Evolutionary conservation across 2,888 invertebrate genomes (phyloP), one percentile per base, ranked within the genome.

Genomic region (Saturnia japonica): DNA sequence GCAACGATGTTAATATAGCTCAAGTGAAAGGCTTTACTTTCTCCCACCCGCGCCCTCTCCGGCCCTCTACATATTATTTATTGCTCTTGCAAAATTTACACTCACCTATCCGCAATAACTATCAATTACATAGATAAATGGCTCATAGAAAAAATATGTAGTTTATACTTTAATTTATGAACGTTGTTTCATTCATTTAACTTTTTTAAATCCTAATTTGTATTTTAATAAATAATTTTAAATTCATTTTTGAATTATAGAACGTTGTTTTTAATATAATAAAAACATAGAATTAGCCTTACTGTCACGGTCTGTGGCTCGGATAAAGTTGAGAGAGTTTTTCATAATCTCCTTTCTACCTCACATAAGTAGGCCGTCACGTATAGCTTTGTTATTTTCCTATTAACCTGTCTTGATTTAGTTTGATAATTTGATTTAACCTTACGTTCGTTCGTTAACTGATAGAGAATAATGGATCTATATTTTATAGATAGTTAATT

Each of bases 1-100:
- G 85, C 84, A 81, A 83, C 82, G 82, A 81, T 80, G 85, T 83
- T 86, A 82, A 78, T 82, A 80, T 82, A 80, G 82, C 77, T 78
- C 80, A 82, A 91, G 93, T 91, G 93, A 94, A 93, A 93, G 93
- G 91, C 89, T 77, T 62, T 79, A 88, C 94, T 94, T 94, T 94
- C 93, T 89, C 92, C 84, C 85, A 90, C 93, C 93, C 92, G 84
- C 85, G 90, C 93, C 93, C 93, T 93, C 80, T 93, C 80, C 84
- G 89, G 90, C 90, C 91, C 90, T 91, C 85, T 79, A 78, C 82
- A n/a, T 83, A 82, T 85, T 83, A 84, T 82, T 25, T 57, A 57
- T 57, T 83, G 88, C 85, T 87, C 86, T 89, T 88, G 91, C 91
- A 87, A 89, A 91, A 90, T 89, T 91, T 88, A 89, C 93, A 90